Evolutionary conservation across 2,113 vertebrate genomes (phyloP), one percentile per base, ranked within the genome.

Genomic region (Cottus gobio): DNA sequence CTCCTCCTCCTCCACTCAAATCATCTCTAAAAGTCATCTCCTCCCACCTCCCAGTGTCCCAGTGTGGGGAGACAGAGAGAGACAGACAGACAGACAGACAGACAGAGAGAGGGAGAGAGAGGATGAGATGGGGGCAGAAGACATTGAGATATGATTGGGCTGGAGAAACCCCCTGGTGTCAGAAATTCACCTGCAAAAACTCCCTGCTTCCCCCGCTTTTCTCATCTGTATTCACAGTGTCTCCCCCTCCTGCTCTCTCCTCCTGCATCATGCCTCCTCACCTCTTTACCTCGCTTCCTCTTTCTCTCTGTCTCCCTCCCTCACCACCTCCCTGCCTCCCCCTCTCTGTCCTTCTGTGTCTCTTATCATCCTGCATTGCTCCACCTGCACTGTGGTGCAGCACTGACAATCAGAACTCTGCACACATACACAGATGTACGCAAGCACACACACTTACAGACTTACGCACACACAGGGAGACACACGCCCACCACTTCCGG

Each of bases 401-500:
- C 91, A 85, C 85, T 80, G 84, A 91, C 82, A 89, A 87, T 91
- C 88, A 85, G 79, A 86, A 88, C 79, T 85, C 85, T 85, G 83
- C 85, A 89, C 85, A 75, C 83, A 88, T 57, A 83, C 75, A 34
- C 75, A 0, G 46, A 75, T 30, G 63, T 76, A 75, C 77, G 61
- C 68, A 70, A 26, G 22, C 71, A 52, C 89, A 64, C 75, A 82
- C 57, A 57, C 63, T 42, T 20, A 39, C 62, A 64, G 31, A 73
- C 36, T 34, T 73, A 52, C 75, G 80, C 87, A 64, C 83, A 78
- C 75, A 75, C n/a, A n/a, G 79, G 86, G 78, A 92, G 77, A 94
- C 93, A 94, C 93, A 92, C 91, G 67, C 92, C 90, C 93, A 91
- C 87, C 30, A 92, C 92, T 93, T 93, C 93, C 92, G 91, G 90